A percentile compares a stretch with the other conserved stretches of the same genome.
These are phyloP conservation scores for Drosophila siamana DNA, from an alignment of 2,888 invertebrate genomes.

Conservation along the genomic window DNA sequence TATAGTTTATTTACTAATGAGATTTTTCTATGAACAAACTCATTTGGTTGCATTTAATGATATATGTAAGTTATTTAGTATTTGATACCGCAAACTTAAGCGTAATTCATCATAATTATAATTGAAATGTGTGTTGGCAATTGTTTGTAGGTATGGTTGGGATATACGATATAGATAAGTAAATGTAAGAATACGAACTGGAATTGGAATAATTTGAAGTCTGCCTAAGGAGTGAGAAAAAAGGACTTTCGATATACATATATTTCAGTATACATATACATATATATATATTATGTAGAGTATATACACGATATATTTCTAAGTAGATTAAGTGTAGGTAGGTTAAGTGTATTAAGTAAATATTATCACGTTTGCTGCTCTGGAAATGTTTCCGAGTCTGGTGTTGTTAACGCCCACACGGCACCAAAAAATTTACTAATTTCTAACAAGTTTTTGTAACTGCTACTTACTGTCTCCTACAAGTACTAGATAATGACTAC, in stretches of 20 bases:
- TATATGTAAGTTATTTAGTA: constrained; percentile 14
- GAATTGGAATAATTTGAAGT: constrained; percentile 16
- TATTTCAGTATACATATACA: constrained; percentile 9
- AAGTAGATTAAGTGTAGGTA: constrained; percentile 27
- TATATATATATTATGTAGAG: constrained; percentile 9
- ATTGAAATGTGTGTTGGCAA: constrained; percentile 35
- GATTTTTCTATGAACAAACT: constrained; percentile 15
- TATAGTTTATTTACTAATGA: constrained; percentile 14
- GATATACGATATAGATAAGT: constrained; percentile 5
- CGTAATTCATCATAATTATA: constrained; percentile 24
- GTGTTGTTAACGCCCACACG: constrained; percentile 35
- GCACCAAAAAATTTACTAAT: constrained; percentile 30
- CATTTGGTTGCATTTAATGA: constrained; percentile 6
- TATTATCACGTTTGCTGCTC: constrained; percentile 56
- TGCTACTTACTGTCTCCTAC: constrained; percentile 10
- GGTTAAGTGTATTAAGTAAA: constrained; percentile 22
- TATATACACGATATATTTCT: constrained; percentile 11
- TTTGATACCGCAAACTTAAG: constrained; percentile 31
- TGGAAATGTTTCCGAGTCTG: constrained; percentile 38
- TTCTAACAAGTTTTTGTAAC: constrained; percentile 1
- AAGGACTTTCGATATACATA: background rate
- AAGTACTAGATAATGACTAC: constrained; percentile 36
- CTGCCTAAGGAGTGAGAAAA: constrained; percentile 21
- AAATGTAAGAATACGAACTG: constrained; percentile 17
- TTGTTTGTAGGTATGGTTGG: constrained; percentile 1